Percentiles rank a stretch among this genome's conserved stretches.
These are phyloP conservation scores for Synanthedon formicaeformis DNA, from an alignment of 2,888 invertebrate genomes.

Conservation along the genomic window DNA sequence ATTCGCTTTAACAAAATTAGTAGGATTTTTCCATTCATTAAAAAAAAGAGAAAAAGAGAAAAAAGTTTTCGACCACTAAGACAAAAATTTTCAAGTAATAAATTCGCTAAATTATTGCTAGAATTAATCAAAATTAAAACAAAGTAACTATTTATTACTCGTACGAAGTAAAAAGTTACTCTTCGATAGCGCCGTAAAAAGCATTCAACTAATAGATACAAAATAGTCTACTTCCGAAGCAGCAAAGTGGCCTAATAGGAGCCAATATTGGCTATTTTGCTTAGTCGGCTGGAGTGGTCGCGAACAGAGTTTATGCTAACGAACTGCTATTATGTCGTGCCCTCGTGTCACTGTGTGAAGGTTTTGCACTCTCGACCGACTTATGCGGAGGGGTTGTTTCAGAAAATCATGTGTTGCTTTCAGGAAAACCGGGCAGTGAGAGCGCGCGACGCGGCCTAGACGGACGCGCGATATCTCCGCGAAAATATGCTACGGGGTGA, in stretches of 20 bases:
- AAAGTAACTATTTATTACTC: too few species aligned
- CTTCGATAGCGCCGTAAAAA: too few species aligned
- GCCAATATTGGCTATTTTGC: conserved; percentile 41
- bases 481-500: neutral
- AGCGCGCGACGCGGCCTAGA: conserved; percentile 12
- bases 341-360: conserved; percentile 67
- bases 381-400: conserved; percentile 52
- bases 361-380: conserved; percentile 67
- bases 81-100: too few species aligned
- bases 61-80: too few species aligned
- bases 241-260: conserved; percentile 45
- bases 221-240: conserved; percentile 7
- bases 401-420: conserved; percentile 61
- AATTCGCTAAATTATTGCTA: too few species aligned
- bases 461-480: conserved; percentile 20
- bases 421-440: conserved; percentile 36
- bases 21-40: too few species aligned
- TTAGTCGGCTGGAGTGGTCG: conserved; percentile 35
- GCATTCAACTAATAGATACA: too few species aligned
- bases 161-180: too few species aligned
- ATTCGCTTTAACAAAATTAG: too few species aligned
- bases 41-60: too few species aligned
- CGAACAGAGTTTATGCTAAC: conserved; percentile 52
- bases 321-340: conserved; percentile 61
- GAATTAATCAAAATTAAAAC: too few species aligned